These are phyloP conservation scores for Epinotia demarniana DNA, from an alignment of 2,888 invertebrate genomes.

Conservation along the genomic window DNA sequence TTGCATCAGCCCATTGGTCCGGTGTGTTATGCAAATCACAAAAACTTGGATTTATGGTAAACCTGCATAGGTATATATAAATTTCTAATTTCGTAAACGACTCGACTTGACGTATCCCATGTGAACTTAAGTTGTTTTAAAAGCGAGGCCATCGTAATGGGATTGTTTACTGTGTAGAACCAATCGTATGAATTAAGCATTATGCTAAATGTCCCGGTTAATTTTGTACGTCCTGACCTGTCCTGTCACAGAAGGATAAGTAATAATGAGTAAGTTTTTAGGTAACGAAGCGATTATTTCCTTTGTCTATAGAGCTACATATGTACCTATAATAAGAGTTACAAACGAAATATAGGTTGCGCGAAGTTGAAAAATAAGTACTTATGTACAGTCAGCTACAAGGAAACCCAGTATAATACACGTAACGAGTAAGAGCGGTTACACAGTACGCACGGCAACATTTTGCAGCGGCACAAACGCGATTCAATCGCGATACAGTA, in stretches of 20 bases:
- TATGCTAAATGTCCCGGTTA: constrained; percentile 21
- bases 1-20: constrained; percentile 73
- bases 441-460: no score
- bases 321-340: no score
- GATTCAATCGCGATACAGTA: no score
- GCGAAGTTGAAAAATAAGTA: no score
- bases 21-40: constrained; percentile 49
- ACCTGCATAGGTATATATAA: neutral
- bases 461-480: no score
- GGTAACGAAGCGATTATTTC: no score
- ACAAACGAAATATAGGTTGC: no score
- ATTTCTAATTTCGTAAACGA: constrained; percentile 11
- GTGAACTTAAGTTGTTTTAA: constrained; percentile 19
- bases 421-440: no score
- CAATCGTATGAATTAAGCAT: constrained; percentile 26
- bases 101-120: neutral
- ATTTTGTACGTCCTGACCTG: neutral
- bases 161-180: constrained; percentile 21
- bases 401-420: no score
- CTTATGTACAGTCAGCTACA: no score
- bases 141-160: constrained; percentile 5
- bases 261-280: no score
- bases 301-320: no score
- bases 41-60: constrained; percentile 34
- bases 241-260: neutral